Evolutionary conservation across 2,888 invertebrate species (phyloP).

Genomic region (Ectemnius continuus): DNA sequence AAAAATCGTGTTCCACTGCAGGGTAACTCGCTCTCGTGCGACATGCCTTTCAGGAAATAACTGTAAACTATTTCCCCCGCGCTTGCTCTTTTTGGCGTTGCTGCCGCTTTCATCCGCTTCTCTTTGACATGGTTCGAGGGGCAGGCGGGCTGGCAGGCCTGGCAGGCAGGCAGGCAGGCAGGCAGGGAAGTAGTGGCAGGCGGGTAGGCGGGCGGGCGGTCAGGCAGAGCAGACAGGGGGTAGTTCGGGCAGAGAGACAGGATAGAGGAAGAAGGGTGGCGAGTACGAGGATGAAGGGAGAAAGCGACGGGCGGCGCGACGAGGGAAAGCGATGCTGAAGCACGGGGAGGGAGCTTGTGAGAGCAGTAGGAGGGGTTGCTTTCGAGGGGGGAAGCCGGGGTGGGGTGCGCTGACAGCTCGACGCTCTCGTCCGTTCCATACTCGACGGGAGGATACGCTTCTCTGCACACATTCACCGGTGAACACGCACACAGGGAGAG

Average conservation of each 20-base stretch:
- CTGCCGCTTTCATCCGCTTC: conserved; percentile 47
- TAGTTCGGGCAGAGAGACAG: conserved; percentile 26
- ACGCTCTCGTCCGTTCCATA: conserved; percentile 73
- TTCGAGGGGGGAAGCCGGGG: conserved; percentile 72
- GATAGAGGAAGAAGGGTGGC: conserved; percentile 40
- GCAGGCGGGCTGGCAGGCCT: conserved; percentile 42
- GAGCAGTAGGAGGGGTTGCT: conserved; percentile 65
- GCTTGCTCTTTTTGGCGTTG: conserved; percentile 15
- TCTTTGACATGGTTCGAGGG: conserved; percentile 47
- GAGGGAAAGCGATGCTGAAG: conserved; percentile 53
- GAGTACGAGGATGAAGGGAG: conserved; percentile 18
- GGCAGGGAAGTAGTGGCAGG: conserved; percentile 33
- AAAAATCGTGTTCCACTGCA: background rate
- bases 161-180: conserved; percentile 20
- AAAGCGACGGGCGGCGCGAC: conserved; percentile 41
- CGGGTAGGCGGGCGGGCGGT: no score
- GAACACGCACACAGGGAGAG: conserved; percentile 45
- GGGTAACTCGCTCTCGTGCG: no score
- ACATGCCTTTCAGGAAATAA: no score
- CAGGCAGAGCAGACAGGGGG: no score
- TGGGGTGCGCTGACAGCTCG: conserved; percentile 78
- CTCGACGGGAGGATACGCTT: conserved; percentile 77
- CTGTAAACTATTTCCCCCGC: conserved; percentile 11
- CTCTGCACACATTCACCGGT: conserved; percentile 74
- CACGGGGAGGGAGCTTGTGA: conserved; percentile 50